These are phyloP conservation scores for Eurois occulta DNA, from an alignment of 2,888 invertebrate genomes.

Conservation along the genomic window DNA sequence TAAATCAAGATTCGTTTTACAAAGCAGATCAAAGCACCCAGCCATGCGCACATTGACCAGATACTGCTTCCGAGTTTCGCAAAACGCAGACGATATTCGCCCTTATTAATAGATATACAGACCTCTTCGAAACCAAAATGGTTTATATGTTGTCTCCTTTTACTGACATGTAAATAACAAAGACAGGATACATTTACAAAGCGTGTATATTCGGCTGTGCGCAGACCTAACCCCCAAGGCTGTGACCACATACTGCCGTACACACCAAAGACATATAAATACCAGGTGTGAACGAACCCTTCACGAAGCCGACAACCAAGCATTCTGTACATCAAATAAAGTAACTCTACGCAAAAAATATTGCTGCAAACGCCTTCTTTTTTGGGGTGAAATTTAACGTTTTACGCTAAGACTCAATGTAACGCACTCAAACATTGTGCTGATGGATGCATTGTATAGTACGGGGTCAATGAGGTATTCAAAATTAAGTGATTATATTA, in stretches of 20 bases:
- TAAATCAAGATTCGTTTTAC: slow-evolving; percentile 41
- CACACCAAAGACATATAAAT: background rate
- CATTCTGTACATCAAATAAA: too few species aligned
- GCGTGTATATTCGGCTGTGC: background rate
- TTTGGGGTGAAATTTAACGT: too few species aligned
- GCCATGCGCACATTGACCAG: slow-evolving; percentile 51
- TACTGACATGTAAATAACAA: background rate
- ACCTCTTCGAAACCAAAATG: slow-evolving; percentile 3
- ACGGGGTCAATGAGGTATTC: too few species aligned
- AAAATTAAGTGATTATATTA: too few species aligned
- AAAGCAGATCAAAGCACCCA: slow-evolving; percentile 49
- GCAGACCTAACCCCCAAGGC: background rate
- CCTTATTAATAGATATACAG: slow-evolving; percentile 37
- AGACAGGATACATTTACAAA: background rate
- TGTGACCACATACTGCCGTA: background rate
- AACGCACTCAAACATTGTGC: too few species aligned
- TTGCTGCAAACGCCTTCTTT: too few species aligned
- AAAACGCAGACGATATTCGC: slow-evolving; percentile 32
- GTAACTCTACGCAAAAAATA: too few species aligned
- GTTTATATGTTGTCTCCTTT: background rate
- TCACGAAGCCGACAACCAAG: too few species aligned
- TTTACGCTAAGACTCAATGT: too few species aligned
- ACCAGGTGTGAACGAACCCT: too few species aligned
- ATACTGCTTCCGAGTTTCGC: slow-evolving; percentile 25
- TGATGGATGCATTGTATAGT: too few species aligned